Conservation (phyloP, 2,797 vertebrate genomes). For the Cossypha caffra region DNA sequence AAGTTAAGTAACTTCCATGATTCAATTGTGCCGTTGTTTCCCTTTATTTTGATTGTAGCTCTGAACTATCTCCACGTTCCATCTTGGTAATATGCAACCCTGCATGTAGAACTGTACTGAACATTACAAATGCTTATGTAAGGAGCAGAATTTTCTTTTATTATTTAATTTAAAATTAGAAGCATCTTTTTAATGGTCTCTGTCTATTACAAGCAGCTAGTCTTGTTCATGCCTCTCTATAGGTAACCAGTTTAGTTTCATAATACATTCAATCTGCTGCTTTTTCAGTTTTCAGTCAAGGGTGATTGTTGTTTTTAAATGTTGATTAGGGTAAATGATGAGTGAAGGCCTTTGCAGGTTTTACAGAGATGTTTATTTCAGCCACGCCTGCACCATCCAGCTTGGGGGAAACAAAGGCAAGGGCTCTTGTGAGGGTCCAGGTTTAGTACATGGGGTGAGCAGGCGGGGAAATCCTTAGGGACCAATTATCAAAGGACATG, state of each 20-base stretch:
- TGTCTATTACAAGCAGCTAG: background rate
- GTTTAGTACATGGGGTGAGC: too few relatives aligned
- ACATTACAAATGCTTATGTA: accelerated
- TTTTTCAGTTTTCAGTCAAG: background rate
- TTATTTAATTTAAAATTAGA: background rate
- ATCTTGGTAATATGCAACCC: background rate
- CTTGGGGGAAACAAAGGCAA: too few relatives aligned
- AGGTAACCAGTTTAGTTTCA: background rate
- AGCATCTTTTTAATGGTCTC: background rate
- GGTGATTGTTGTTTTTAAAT: too few relatives aligned
- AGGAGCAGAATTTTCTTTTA: background rate
- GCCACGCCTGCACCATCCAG: too few relatives aligned
- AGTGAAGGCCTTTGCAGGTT: too few relatives aligned
- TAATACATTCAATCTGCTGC: background rate
- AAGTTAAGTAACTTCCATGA: background rate
- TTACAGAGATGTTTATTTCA: too few relatives aligned
- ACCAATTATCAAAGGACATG: too few relatives aligned
- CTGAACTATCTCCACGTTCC: background rate
- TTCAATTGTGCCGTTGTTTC: accelerated
- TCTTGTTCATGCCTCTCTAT: background rate
- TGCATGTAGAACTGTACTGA: background rate
- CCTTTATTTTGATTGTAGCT: background rate
- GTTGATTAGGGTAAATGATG: too few relatives aligned
- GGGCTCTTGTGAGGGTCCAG: too few relatives aligned
- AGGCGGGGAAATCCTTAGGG: too few relatives aligned